Conservation (phyloP, 1,140 invertebrate species). For the Drosophila paulistorum region DNA sequence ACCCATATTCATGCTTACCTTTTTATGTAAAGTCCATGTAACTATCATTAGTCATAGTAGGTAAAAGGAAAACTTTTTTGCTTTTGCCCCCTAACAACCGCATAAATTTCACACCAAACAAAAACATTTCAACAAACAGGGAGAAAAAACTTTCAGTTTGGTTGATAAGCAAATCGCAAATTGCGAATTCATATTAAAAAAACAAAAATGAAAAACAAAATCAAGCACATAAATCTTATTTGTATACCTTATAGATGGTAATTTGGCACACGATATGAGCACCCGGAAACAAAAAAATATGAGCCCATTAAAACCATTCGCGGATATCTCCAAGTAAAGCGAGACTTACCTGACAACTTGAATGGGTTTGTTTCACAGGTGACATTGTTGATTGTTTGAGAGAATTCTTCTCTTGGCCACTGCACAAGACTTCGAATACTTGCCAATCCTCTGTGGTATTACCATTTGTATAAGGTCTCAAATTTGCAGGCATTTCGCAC, state of each 20-base stretch:
- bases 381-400: slow-evolving; percentile 28
- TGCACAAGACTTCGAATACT: slow-evolving; percentile 86
- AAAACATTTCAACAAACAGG: slow-evolving; percentile 25
- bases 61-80: slow-evolving; percentile 40
- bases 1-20: background rate
- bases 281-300: slow-evolving; percentile 32
- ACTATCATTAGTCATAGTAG: slow-evolving; percentile 43
- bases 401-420: slow-evolving; percentile 23
- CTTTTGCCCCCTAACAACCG: slow-evolving; percentile 61
- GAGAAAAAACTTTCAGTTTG: slow-evolving; percentile 23
- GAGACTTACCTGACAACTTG: slow-evolving; percentile 44
- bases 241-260: slow-evolving; percentile 42
- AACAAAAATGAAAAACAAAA: background rate
- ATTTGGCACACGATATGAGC: slow-evolving; percentile 65
- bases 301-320: slow-evolving; percentile 34
- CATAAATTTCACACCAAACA: slow-evolving; percentile 72
- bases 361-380: slow-evolving; percentile 1
- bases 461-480: slow-evolving; percentile 69
- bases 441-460: slow-evolving; percentile 87
- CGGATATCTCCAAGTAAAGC: slow-evolving; percentile 29
- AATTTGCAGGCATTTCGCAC: slow-evolving; percentile 57
- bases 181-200: slow-evolving; percentile 42
- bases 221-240: slow-evolving; percentile 47
- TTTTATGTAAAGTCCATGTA: slow-evolving; percentile 55
- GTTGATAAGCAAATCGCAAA: slow-evolving; percentile 46